Conservation (phyloP, 2,113 vertebrate genomes). For the Sinocyclocheilus rhinocerous region DNA sequence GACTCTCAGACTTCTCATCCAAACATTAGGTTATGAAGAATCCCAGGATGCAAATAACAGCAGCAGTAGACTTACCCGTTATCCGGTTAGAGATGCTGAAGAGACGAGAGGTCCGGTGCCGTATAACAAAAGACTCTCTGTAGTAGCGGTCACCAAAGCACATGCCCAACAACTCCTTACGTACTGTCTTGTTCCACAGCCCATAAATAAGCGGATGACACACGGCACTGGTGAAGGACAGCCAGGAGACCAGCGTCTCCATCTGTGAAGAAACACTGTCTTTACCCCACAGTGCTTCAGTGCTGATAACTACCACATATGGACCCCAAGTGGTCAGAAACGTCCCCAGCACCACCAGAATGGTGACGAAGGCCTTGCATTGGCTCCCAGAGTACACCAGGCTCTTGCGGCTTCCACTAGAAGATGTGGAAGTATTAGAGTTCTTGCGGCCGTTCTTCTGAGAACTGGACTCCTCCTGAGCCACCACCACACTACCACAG, state of each 20-base stretch:
- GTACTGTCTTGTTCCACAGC: slow-evolving; percentile 98
- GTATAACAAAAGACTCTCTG: slow-evolving; percentile 88
- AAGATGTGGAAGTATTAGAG: slow-evolving; percentile 92
- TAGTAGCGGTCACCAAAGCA: slow-evolving; percentile 96
- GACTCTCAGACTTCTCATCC: slow-evolving; percentile 38
- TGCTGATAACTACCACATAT: slow-evolving; percentile 89
- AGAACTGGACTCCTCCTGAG: slow-evolving; percentile 74
- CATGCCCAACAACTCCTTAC: slow-evolving; percentile 95
- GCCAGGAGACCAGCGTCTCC: slow-evolving; percentile 93
- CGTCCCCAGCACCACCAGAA: slow-evolving; percentile 93
- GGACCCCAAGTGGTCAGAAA: slow-evolving; percentile 94
- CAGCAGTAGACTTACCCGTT: slow-evolving; percentile 81
- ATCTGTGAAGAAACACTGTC: slow-evolving; percentile 84
- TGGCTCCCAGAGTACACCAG: slow-evolving; percentile 95
- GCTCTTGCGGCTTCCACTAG: slow-evolving; percentile 86
- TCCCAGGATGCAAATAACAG: neutral
- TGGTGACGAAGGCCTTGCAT: slow-evolving; percentile 95
- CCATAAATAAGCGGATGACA: slow-evolving; percentile 97
- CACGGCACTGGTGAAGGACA: slow-evolving; percentile 91
- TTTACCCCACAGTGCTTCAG: slow-evolving; percentile 91
- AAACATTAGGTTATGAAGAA: neutral
- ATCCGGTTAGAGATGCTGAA: slow-evolving; percentile 98
- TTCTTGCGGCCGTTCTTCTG: slow-evolving; percentile 88
- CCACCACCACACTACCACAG: slow-evolving; percentile 84
- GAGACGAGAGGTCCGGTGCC: slow-evolving; percentile 86